Evolutionary conservation across 2,797 vertebrate genomes (phyloP).

Genomic region (Potorous gilbertii): DNA sequence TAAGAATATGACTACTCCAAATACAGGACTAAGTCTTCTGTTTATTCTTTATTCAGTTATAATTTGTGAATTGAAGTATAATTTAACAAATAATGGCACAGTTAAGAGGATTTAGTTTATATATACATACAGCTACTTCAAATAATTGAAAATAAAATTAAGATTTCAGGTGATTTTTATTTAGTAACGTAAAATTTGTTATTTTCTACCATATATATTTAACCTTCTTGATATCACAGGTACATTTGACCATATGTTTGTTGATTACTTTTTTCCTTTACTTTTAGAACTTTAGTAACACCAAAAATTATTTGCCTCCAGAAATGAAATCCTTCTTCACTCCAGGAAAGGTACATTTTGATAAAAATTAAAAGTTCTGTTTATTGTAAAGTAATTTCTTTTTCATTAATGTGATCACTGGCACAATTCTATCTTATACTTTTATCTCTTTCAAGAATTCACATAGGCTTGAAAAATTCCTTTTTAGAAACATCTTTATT

Average conservation of each 20-base stretch:
- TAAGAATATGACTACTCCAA: neutral
- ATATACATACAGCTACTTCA: conserved; percentile 20
- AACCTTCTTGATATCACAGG: neutral
- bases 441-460: conserved; percentile 51
- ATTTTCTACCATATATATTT: neutral
- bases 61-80: neutral
- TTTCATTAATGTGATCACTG: conserved; percentile 45
- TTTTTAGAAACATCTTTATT: conserved; percentile 31
- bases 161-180: neutral
- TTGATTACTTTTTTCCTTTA: conserved; percentile 58
- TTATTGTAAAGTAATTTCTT: conserved; percentile 59
- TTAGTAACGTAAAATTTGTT: neutral
- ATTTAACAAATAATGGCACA: neutral
- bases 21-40: neutral
- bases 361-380: conserved; percentile 36
- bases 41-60: neutral
- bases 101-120: conserved; percentile 15
- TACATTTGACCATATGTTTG: conserved; percentile 27
- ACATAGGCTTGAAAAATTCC: conserved; percentile 16
- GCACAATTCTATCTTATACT: neutral
- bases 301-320: conserved; percentile 97
- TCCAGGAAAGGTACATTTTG: conserved; percentile 93
- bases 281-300: conserved; percentile 97
- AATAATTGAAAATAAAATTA: neutral
- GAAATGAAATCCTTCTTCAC: conserved; percentile 99